These are phyloP conservation scores for Heliconius ethilla DNA, from an alignment of 2,888 invertebrate species.

Conservation along the genomic window DNA sequence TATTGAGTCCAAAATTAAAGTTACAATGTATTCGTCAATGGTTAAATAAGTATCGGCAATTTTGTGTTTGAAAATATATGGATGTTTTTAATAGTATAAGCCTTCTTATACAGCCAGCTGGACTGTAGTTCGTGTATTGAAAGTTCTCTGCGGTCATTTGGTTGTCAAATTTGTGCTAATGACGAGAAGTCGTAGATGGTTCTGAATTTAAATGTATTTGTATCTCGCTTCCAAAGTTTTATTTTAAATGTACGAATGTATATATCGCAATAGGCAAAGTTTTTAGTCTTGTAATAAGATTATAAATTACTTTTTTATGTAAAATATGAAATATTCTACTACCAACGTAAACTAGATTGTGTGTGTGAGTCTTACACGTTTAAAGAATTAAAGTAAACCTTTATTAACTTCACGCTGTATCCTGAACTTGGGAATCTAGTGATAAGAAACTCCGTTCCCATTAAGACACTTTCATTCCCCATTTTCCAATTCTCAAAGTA, in stretches of 20 bases:
- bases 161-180: constrained; percentile 40
- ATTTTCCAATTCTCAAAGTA: too few relatives aligned
- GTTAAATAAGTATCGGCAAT: neutral
- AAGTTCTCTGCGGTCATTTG: constrained; percentile 38
- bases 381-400: too few relatives aligned
- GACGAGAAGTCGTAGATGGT: constrained; percentile 30
- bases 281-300: neutral
- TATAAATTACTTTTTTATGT: too few relatives aligned
- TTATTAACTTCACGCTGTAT: neutral
- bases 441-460: too few relatives aligned
- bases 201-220: constrained; percentile 31
- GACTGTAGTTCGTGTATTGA: constrained; percentile 26
- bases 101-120: constrained; percentile 24
- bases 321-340: too few relatives aligned
- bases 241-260: neutral
- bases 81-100: neutral
- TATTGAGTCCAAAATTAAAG: neutral
- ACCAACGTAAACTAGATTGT: too few relatives aligned
- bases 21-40: neutral
- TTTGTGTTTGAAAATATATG: neutral
- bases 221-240: constrained; percentile 7
- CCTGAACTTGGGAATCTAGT: neutral
- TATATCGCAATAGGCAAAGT: neutral
- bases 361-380: too few relatives aligned
- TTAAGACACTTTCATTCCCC: too few relatives aligned